phyloP scores from a whole-genome alignment of 2,888 invertebrate species.

The Ennomos quercinarius region DNA sequence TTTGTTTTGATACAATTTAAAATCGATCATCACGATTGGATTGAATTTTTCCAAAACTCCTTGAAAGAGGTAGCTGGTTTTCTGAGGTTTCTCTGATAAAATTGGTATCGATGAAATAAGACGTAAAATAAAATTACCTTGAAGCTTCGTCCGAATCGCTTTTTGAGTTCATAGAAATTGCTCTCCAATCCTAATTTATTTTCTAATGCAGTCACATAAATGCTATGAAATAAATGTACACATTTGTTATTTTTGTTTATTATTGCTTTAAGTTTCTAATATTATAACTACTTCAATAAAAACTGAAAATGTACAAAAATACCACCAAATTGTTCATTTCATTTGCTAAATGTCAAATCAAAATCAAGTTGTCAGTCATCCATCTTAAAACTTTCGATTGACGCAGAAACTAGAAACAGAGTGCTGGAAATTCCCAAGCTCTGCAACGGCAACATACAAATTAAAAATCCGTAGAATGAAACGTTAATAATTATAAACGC shows the following conservation, averaged over 20 bases:
- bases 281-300: conserved; percentile 49
- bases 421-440: no score
- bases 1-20: conserved; percentile 27
- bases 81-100: neutral
- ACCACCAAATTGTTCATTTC: conserved; percentile 66
- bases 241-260: conserved; percentile 47
- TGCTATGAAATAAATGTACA: conserved; percentile 52
- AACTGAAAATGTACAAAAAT: conserved; percentile 65
- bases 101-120: conserved; percentile 20
- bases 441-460: no score
- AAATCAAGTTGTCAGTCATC: conserved; percentile 23
- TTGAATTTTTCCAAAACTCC: neutral
- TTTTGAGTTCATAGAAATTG: conserved; percentile 85
- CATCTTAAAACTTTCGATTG: conserved; percentile 17
- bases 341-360: conserved; percentile 63
- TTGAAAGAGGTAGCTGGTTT: neutral
- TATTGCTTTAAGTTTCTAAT: conserved; percentile 27
- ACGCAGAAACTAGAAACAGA: conserved; percentile 8
- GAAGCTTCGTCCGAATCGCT: conserved; percentile 85
- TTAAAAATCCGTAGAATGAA: no score
- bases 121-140: conserved; percentile 69
- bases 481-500: no score
- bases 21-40: neutral
- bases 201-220: conserved; percentile 61
- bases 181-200: conserved; percentile 62